Base-by-base conservation (phyloP, 2,888 invertebrate species). In the Tortrix viridana region DNA sequence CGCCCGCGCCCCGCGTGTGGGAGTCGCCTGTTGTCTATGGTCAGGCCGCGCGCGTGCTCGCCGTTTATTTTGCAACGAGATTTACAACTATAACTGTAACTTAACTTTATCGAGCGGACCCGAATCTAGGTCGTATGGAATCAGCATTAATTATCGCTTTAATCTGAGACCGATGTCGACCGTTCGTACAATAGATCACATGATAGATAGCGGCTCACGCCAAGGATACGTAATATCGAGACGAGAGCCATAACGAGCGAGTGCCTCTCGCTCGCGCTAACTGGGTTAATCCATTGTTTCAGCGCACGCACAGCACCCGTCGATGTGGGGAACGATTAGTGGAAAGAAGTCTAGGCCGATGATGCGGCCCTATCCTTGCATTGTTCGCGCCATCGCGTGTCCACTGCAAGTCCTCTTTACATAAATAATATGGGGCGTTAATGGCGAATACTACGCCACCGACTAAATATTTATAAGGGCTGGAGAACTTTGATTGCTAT, bases 131-230 rank as follows among this genome's bases (percentile, higher is more conserved):
- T 91, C 91, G 91, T 90, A 91, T 91, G 92, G 89, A 91, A 90
- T 92, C 91, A 91, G 88, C 90, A 91, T 91, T 90, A 91, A 91
- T 91, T 91, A 90, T 90, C 88, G 87, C 84, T 88, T 83, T 89
- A 90, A 91, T 91, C 90, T 90, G 81, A 86, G 85, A 87, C 85
- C 89, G 87, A 88, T 87, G 88, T 86, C 84, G 88, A 82, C 77
- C 82, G 79, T 82, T 80, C 81, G 84, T 85, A 91, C 91, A 90
- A 91, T 90, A 91, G 91, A 91, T 90, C 90, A 91, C 90, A 88
- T 89, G 88, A 89, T 88, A 89, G 89, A 89, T 90, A 88, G 79
- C 82, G 77, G 80, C 79, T 80, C 84, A 84, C 83, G 85, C 87
- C 88, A 89, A 91, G 91, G 90, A 88, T 86, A 88, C 85, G 85